Percentiles rank a stretch among this genome's conserved stretches.
Evolutionary conservation across 1,140 invertebrate genomes (phyloP).

Genomic region (Heliconius hermathena): DNA sequence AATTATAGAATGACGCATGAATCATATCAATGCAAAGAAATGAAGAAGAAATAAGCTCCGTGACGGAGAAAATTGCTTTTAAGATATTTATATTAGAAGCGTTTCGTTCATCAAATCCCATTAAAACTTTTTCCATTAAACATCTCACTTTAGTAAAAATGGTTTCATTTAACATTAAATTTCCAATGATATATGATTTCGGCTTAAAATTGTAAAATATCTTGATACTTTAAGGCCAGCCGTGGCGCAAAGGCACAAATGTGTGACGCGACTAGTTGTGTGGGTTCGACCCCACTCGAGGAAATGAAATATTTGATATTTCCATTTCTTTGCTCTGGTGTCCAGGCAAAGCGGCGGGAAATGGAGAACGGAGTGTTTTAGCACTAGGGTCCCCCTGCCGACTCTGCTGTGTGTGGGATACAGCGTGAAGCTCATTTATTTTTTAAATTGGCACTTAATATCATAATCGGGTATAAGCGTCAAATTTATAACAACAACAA

Average conservation of each 20-base stretch:
- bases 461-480: conserved; percentile 35
- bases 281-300: too few relatives aligned
- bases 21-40: conserved; percentile 40
- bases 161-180: conserved; percentile 61
- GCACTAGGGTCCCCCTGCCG: too few relatives aligned
- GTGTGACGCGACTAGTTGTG: too few relatives aligned
- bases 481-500: neutral
- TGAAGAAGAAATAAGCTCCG: conserved; percentile 47
- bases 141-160: conserved; percentile 65
- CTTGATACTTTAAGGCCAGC: conserved; percentile 38
- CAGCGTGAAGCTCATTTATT: too few relatives aligned
- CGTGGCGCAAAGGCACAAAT: too few relatives aligned
- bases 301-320: too few relatives aligned
- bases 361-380: too few relatives aligned
- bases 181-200: conserved; percentile 58
- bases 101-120: conserved; percentile 73
- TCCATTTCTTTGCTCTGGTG: too few relatives aligned
- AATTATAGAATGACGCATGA: conserved; percentile 20
- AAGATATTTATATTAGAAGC: conserved; percentile 65
- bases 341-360: too few relatives aligned
- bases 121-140: conserved; percentile 78
- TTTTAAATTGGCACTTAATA: conserved; percentile 40
- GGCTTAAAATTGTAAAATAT: conserved; percentile 54
- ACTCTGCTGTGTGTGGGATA: too few relatives aligned
- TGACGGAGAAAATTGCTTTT: conserved; percentile 64